Evolutionary conservation across 2,888 invertebrate species (phyloP).

Genomic region (Hemistola chrysoprasaria): DNA sequence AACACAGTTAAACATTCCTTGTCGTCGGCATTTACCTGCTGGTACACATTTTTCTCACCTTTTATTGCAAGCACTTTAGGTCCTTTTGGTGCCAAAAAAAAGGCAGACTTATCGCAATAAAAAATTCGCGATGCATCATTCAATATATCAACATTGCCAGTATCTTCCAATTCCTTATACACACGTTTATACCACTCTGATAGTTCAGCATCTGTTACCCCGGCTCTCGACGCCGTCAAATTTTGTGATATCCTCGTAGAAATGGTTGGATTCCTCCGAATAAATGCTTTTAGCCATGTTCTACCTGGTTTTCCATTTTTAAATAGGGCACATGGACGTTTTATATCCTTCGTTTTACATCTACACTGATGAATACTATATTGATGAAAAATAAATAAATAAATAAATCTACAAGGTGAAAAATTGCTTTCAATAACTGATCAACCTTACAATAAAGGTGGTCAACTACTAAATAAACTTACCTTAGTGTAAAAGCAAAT

Average conservation of each 20-base stretch:
- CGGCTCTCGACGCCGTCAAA: conserved; percentile 28
- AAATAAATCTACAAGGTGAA: conserved; percentile 29
- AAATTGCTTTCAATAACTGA: conserved; percentile 24
- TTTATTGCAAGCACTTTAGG: conserved; percentile 26
- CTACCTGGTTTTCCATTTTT: conserved; percentile 24
- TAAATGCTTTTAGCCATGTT: conserved; percentile 26
- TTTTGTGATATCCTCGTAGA: conserved; percentile 32
- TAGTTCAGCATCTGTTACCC: conserved; percentile 27
- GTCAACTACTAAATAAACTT: conserved; percentile 28
- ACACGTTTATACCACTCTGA: conserved; percentile 29
- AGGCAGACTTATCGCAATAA: conserved; percentile 31
- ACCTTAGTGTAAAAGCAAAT: conserved; percentile 5
- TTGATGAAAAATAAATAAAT: no score
- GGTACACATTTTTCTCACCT: conserved; percentile 32
- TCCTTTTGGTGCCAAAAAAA: conserved; percentile 28
- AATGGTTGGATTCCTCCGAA: conserved; percentile 28
- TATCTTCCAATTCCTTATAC: conserved; percentile 26
- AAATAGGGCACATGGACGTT: conserved; percentile 20
- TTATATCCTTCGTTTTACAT: conserved; percentile 21
- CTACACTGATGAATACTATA: no score
- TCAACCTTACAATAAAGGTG: conserved; percentile 22
- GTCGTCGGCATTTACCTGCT: conserved; percentile 27
- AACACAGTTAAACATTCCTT: conserved; percentile 29
- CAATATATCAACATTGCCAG: conserved; percentile 23
- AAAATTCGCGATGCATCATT: conserved; percentile 28